Base-by-base conservation (phyloP, 2,888 invertebrate genomes). In the Zygogramma bicolorata region DNA sequence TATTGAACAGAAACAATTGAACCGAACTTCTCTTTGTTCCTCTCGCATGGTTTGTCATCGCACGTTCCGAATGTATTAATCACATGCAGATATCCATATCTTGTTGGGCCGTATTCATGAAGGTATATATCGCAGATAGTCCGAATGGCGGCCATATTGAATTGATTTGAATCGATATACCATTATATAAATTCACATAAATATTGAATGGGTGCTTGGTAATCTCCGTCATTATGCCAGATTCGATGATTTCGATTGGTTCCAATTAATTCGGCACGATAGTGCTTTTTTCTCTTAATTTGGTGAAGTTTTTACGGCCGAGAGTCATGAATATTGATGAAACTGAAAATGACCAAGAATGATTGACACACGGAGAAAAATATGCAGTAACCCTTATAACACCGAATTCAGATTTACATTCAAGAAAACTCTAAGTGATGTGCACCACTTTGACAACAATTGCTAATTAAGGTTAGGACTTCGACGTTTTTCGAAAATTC, bases 161-260 rank as follows among this genome's bases (percentile, higher is more conserved):
- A 84, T 83, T 83, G 83, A 83, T 85, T 65, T 40, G 20, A 82
- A 84, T 85, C 85, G 82, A 85, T 85, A 84, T 84, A 84, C 84
- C 84, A 85, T 85, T 85, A 85, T 84, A 84, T 84, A 83, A 84
- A 84, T 84, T 84, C 84, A 80, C 83, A 84, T 84, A 83, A 84
- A 80, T 81, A 79, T 80, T 79, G 79, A 81, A 79, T 80, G 80
- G 73, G 77, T 77, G 79, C 78, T 80, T 77, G 79, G 79, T 77
- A 79, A 80, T 78, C 75, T 77, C 76, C 77, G 77, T 79, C 79
- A 81, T 81, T 81, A 80, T 72, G 68, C 66, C 70, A 70, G 76
- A 77, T 80, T 80, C 80, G 80, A 80, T 79, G 42, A 62, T 46
- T 46, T 63, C 46, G 63, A 31, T 29, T 15, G 38, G 42, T 42